Evolutionary conservation across 2,888 invertebrate genomes (phyloP).

Genomic region (Gymnocheta viridis): DNA sequence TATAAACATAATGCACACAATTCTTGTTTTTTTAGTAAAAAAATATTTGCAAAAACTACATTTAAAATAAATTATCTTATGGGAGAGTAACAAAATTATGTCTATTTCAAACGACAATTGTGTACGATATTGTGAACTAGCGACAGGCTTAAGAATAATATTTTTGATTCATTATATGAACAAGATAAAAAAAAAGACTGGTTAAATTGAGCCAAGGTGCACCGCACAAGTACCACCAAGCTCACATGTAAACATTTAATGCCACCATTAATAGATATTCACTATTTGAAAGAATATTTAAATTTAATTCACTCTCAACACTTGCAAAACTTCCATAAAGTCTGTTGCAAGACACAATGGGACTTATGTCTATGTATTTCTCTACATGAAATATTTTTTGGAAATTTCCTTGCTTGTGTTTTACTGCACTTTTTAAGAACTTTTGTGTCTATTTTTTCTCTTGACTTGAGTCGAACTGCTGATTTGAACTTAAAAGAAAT

Average conservation of each 20-base stretch:
- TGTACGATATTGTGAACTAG: conserved; percentile 42
- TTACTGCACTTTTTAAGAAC: too few species aligned
- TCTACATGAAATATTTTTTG: background rate
- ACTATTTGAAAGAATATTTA: conserved; percentile 20
- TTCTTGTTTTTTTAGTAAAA: conserved; percentile 33
- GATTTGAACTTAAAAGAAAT: too few species aligned
- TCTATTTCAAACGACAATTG: conserved; percentile 59
- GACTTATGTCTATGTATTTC: background rate
- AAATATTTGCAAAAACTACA: conserved; percentile 4
- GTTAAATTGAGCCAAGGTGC: conserved; percentile 66
- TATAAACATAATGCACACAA: conserved; percentile 20
- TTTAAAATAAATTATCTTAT: conserved; percentile 51
- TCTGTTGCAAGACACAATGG: background rate
- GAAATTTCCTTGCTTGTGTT: too few species aligned
- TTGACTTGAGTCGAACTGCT: too few species aligned
- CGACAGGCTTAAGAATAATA: conserved; percentile 32
- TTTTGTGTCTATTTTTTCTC: too few species aligned
- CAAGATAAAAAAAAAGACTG: conserved; percentile 39
- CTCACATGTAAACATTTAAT: background rate
- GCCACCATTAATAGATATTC: conserved; percentile 21
- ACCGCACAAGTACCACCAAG: conserved; percentile 25
- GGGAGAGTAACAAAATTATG: conserved; percentile 43
- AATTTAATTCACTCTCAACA: conserved; percentile 31
- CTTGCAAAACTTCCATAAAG: conserved; percentile 3
- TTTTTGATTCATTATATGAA: conserved; percentile 61